Evolutionary conservation across 2,797 vertebrate genomes (phyloP), one percentile per base, ranked within the genome.

Genomic region (Nasua narica): DNA sequence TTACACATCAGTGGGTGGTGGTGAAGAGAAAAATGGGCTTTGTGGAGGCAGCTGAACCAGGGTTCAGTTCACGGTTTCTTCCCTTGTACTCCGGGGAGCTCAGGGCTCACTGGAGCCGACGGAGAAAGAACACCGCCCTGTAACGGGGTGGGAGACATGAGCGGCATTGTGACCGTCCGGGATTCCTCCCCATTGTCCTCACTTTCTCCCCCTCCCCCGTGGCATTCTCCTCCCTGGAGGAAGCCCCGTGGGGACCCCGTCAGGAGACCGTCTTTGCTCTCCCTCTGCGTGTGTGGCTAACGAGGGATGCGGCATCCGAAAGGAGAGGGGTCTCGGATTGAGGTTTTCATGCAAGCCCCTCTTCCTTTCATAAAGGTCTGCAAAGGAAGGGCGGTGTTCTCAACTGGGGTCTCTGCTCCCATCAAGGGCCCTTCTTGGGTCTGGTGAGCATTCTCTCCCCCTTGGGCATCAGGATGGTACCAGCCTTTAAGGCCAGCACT

Each of bases 401-500:
- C 1, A 11, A 35, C 21, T 9, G 13, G n/a, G 6, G 3, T 54
- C 50, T 52, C 19, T 23, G 32, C 10, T 15, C n/a, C 7, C 5
- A 16, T 29, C 21, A 46, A 8, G 25, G 32, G 23, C 43, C 52
- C 13, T 40, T 50, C 12, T 8, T 5, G 18, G 13, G 32, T 29
- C 52, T 69, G 48, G 21, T 14, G 62, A 69, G 23, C 27, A n/a
- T 10, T 7, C 10, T 40, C 3, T 70, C 15, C 15, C 14, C 50
- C n/a, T 18, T 37, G 54, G 43, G 12, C 43, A 9, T 74, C 40
- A 13, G 52, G 12, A 13, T 32, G 5, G 43, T 62, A 9, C n/a
- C n/a, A 25, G 23, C 8, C n/a, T 84, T 5, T 0, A 5, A 1
- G 25, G 4, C 19, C 12, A 46, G 1, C 25, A 11, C 1, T n/a